These are phyloP conservation scores for Oreohelix idahoensis DNA, from an alignment of 1,140 invertebrate species.

Conservation along the genomic window DNA sequence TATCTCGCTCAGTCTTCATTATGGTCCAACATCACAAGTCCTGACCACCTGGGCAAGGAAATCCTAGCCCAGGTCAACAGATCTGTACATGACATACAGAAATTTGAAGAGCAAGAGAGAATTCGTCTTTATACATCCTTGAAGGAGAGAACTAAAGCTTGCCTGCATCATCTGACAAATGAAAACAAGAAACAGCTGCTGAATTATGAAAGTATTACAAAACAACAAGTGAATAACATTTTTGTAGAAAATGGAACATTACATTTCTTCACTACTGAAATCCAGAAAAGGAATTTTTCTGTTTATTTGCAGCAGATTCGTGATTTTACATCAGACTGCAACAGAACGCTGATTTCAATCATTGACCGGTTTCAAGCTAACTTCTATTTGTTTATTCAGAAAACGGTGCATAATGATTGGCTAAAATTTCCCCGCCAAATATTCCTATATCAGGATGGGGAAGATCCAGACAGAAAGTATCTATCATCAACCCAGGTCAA, in stretches of 20 bases:
- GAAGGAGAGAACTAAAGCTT: conserved; percentile 53
- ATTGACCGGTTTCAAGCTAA: conserved; percentile 49
- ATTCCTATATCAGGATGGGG: conserved; percentile 54
- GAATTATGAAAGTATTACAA: conserved; percentile 40
- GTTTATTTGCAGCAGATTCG: conserved; percentile 50
- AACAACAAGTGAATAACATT: conserved; percentile 46
- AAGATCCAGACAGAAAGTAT: conserved; percentile 39
- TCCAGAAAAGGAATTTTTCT: conserved; percentile 50
- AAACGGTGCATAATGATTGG: conserved; percentile 55
- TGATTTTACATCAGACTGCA: conserved; percentile 55
- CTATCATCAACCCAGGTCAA: conserved; percentile 50
- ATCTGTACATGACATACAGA: conserved; percentile 49
- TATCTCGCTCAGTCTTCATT: conserved; percentile 51
- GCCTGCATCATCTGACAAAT: conserved; percentile 52
- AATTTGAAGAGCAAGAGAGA: conserved; percentile 55
- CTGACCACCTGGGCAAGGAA: conserved; percentile 48
- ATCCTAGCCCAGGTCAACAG: conserved; percentile 46
- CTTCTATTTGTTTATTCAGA: conserved; percentile 51
- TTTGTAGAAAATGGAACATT: conserved; percentile 52
- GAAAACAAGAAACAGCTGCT: conserved; percentile 48
- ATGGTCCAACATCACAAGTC: conserved; percentile 47
- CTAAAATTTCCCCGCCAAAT: conserved; percentile 57
- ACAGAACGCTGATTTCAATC: conserved; percentile 54
- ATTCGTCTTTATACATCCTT: conserved; percentile 47
- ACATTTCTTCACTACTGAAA: conserved; percentile 38